phyloP scores from a whole-genome alignment of 2,113 vertebrate genomes.

The Amia ocellicauda region DNA sequence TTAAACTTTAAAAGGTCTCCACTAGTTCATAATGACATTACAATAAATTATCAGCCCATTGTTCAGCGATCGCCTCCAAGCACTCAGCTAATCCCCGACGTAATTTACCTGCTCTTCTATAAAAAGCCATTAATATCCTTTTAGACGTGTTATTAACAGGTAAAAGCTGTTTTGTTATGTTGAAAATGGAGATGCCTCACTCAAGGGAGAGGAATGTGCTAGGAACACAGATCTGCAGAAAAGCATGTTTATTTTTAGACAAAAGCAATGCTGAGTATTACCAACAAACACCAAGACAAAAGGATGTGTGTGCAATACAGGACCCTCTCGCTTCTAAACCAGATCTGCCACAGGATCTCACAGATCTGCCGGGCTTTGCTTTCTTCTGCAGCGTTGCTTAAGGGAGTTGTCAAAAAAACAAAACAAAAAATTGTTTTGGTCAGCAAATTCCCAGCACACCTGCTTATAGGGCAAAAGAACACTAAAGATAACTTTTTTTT shows the following conservation, averaged over 20 bases:
- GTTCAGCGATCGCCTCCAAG: conserved; percentile 12
- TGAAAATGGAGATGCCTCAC: background rate
- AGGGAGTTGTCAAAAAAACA: too few relatives aligned
- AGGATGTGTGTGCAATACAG: background rate
- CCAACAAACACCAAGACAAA: background rate
- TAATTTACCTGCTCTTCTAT: conserved; percentile 5
- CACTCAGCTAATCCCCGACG: conserved; percentile 12
- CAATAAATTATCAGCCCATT: conserved; percentile 15
- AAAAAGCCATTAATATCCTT: conserved; percentile 11
- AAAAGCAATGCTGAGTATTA: background rate
- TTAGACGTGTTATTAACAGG: background rate
- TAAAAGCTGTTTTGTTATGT: conserved; percentile 1
- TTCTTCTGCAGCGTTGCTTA: too few relatives aligned
- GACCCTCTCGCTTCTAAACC: background rate
- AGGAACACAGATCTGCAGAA: background rate
- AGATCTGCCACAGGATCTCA: background rate
- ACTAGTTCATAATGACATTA: conserved; percentile 12
- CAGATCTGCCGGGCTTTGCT: too few relatives aligned
- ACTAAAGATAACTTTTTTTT: too few relatives aligned
- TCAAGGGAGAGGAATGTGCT: background rate
- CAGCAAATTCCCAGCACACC: too few relatives aligned
- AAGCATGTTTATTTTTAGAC: conserved; percentile 15
- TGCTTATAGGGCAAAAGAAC: too few relatives aligned
- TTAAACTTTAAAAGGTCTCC: conserved; percentile 13
- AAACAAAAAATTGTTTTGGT: too few relatives aligned